phyloP scores from a whole-genome alignment of 2,797 vertebrate species.

The Serranus cabrilla region DNA sequence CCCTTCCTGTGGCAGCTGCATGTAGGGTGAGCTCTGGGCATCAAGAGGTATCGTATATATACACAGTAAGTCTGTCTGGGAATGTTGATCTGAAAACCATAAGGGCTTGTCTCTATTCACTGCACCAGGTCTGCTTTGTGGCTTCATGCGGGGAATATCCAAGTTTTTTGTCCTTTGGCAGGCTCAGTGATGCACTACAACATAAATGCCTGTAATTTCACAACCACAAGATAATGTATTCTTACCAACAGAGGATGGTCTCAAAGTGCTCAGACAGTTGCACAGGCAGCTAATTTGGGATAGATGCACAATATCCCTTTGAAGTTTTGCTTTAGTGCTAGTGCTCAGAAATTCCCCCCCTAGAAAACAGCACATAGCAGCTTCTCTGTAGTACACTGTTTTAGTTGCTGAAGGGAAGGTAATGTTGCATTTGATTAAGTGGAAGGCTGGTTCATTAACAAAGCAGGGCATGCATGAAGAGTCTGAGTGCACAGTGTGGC shows the following conservation, averaged over 20 bases:
- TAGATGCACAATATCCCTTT: constrained; percentile 75
- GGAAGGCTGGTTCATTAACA: constrained; percentile 58
- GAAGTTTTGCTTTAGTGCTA: constrained; percentile 71
- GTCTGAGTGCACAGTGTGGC: constrained; percentile 33
- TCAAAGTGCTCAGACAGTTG: constrained; percentile 72
- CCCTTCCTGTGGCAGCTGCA: constrained; percentile 50
- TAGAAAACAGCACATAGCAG: constrained; percentile 56
- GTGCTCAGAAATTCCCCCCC: constrained; percentile 39
- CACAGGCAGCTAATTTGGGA: constrained; percentile 77
- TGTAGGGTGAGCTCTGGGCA: constrained; percentile 56
- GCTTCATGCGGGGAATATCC: constrained; percentile 46
- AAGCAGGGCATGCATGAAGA: constrained; percentile 44
- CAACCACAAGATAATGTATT: constrained; percentile 76
- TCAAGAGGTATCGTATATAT: constrained; percentile 52
- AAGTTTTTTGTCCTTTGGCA: constrained; percentile 58
- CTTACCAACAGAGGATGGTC: constrained; percentile 73
- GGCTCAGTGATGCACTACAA: constrained; percentile 57
- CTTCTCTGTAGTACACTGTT: constrained; percentile 50
- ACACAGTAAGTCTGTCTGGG: constrained; percentile 64
- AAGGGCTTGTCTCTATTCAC: constrained; percentile 57
- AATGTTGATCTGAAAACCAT: constrained; percentile 79
- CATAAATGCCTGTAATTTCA: constrained; percentile 73
- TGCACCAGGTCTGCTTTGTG: constrained; percentile 57
- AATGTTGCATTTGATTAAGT: constrained; percentile 72
- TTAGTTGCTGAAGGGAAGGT: constrained; percentile 63